These are phyloP conservation scores for Neodon shergylaensis DNA, from an alignment of 2,113 vertebrate genomes.

Conservation along the genomic window DNA sequence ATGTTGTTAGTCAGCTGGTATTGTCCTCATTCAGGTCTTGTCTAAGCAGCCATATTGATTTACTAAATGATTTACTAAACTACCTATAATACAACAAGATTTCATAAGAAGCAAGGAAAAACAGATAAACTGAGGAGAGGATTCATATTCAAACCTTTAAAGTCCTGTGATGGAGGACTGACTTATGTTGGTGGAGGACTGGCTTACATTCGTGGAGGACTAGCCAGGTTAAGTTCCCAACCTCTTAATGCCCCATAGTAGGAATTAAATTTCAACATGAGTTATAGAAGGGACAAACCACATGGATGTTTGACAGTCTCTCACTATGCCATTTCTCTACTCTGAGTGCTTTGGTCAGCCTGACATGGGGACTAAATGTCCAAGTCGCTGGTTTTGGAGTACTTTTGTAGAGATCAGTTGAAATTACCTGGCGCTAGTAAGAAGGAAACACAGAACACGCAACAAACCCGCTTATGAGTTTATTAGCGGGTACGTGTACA, in stretches of 20 bases:
- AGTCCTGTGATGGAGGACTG: not conserved
- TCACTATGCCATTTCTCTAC: not conserved
- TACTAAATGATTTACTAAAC: slow-evolving; percentile 39
- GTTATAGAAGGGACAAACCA: not conserved
- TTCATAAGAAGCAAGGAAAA: not conserved
- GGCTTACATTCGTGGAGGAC: not conserved
- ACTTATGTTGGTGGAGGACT: no score
- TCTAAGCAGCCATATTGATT: not conserved
- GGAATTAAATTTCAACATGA: not conserved
- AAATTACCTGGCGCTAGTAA: no score
- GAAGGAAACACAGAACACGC: no score
- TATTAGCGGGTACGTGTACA: no score
- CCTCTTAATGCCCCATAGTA: not conserved
- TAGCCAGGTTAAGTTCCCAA: not conserved
- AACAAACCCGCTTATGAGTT: no score
- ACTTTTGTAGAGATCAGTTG: not conserved
- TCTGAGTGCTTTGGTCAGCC: not conserved
- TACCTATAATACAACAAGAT: slow-evolving; percentile 35
- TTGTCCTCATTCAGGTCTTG: not conserved
- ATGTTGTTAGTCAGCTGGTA: not conserved
- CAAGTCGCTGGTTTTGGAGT: not conserved
- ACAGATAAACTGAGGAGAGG: not conserved
- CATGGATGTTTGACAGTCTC: not conserved
- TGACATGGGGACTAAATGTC: not conserved
- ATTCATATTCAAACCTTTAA: slow-evolving; percentile 28